Evolutionary conservation across 2,888 invertebrate genomes (phyloP).

Genomic region (Brassicogethes aeneus): DNA sequence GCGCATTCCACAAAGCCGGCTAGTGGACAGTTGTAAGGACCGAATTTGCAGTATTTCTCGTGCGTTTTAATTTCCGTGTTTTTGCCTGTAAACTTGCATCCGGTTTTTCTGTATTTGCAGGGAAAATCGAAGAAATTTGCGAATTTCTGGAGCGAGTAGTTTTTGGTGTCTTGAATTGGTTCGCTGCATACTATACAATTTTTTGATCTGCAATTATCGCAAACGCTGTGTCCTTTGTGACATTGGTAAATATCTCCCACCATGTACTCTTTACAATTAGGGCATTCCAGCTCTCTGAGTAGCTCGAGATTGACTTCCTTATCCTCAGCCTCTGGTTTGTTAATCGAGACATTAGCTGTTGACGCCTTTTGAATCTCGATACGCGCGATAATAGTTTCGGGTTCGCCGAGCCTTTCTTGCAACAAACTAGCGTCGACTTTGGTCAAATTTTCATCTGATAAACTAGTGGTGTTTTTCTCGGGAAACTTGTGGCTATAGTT

Average conservation of each 20-base stretch:
- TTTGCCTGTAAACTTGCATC: slow-evolving; percentile 18
- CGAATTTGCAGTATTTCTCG: slow-evolving; percentile 8
- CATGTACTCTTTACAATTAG: slow-evolving; percentile 28
- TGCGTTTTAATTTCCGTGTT: slow-evolving; percentile 14
- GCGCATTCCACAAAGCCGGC: slow-evolving; percentile 8
- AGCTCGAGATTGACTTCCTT: slow-evolving; percentile 13
- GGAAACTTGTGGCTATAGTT: slow-evolving; percentile 2
- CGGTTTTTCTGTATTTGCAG: slow-evolving; percentile 21
- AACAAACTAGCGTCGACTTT: slow-evolving; percentile 12
- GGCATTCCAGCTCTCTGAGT: slow-evolving; percentile 23
- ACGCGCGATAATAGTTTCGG: slow-evolving; percentile 7
- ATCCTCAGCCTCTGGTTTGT: slow-evolving; percentile 5
- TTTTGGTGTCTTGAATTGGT: slow-evolving; percentile 21
- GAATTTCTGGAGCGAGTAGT: slow-evolving; percentile 24
- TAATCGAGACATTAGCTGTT: not conserved
- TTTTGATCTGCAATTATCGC: slow-evolving; percentile 18
- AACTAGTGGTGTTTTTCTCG: slow-evolving; percentile 1
- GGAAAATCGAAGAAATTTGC: slow-evolving; percentile 21
- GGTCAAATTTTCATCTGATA: slow-evolving; percentile 8
- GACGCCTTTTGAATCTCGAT: slow-evolving; percentile 4
- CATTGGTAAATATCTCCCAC: slow-evolving; percentile 27
- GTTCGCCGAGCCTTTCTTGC: slow-evolving; percentile 6
- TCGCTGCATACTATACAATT: slow-evolving; percentile 26
- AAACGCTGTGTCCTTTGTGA: slow-evolving; percentile 25
- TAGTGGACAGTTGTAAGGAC: slow-evolving; percentile 8